phyloP scores from a whole-genome alignment of 2,113 vertebrate species.

The Chionis minor region DNA sequence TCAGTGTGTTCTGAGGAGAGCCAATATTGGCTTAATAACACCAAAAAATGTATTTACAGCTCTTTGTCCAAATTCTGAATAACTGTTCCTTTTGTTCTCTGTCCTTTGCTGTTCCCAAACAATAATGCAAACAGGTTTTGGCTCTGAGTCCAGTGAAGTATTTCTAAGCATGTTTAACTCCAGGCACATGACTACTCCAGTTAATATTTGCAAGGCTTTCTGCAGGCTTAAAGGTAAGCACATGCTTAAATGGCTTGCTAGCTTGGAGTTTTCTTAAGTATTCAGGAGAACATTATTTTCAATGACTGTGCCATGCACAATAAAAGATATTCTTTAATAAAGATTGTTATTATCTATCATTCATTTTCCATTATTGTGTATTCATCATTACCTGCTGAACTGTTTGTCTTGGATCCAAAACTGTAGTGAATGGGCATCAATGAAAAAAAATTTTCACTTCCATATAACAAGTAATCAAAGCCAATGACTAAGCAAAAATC shows the following conservation, averaged over 20 bases:
- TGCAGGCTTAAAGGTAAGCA: constrained; percentile 18
- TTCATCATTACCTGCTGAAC: neutral
- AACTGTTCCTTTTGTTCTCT: constrained; percentile 22
- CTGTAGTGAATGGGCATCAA: neutral
- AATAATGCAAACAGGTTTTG: constrained; percentile 31
- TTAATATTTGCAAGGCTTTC: constrained; percentile 8
- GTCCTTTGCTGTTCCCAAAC: neutral
- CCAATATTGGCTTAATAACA: constrained; percentile 9
- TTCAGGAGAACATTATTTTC: neutral
- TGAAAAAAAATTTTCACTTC: neutral
- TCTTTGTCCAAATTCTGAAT: constrained; percentile 34
- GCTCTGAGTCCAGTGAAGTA: neutral
- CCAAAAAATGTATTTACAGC: constrained; percentile 21
- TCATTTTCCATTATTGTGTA: neutral
- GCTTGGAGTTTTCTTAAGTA: neutral
- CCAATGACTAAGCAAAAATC: neutral
- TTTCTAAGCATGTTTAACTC: constrained; percentile 34
- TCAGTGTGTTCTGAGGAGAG: neutral
- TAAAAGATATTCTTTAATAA: neutral
- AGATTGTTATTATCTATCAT: neutral
- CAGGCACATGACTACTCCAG: neutral
- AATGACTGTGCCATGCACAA: neutral
- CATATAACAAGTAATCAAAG: neutral
- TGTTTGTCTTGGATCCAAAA: neutral
- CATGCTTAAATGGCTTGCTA: neutral